phyloP scores from a whole-genome alignment of 2,888 invertebrate species.

The Acheta domesticus region DNA sequence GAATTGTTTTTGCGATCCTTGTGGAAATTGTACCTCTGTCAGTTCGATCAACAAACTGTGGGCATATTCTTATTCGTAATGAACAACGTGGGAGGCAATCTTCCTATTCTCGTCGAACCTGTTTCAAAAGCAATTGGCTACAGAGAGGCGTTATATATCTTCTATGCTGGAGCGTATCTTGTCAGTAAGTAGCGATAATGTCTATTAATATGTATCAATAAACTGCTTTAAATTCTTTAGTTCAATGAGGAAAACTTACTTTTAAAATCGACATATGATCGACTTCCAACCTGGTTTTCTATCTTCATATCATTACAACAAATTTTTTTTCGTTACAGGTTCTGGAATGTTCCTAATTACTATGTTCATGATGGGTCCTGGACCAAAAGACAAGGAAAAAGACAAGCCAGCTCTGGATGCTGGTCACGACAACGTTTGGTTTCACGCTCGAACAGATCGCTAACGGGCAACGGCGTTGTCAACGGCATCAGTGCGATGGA shows the following conservation, averaged over 20 bases:
- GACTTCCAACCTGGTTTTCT: no score
- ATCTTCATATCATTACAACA: background rate
- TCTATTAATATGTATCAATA: no score
- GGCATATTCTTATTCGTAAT: constrained; percentile 87
- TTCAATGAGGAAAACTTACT: no score
- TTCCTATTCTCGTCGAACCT: constrained; percentile 84
- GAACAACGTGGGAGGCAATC: constrained; percentile 88
- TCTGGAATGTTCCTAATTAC: constrained; percentile 77
- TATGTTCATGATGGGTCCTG: constrained; percentile 75
- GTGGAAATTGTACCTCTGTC: constrained; percentile 83
- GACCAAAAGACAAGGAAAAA: constrained; percentile 42
- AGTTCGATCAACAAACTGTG: constrained; percentile 77
- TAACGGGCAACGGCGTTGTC: constrained; percentile 28
- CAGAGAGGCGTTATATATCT: constrained; percentile 78
- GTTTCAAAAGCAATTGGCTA: constrained; percentile 78
- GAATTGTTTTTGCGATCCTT: constrained; percentile 83
- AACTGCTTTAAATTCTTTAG: no score
- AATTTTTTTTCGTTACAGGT: constrained; percentile 54
- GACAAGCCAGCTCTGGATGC: constrained; percentile 42
- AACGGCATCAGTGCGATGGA: constrained; percentile 25
- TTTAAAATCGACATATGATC: no score
- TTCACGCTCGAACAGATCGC: constrained; percentile 45
- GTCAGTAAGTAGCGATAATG: constrained; percentile 63
- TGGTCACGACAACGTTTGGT: constrained; percentile 56
- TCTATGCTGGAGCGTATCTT: constrained; percentile 83